Evolutionary conservation across 2,888 invertebrate species (phyloP), one percentile per base, ranked within the genome.

Genomic region (Bhutanitis thaidina): DNA sequence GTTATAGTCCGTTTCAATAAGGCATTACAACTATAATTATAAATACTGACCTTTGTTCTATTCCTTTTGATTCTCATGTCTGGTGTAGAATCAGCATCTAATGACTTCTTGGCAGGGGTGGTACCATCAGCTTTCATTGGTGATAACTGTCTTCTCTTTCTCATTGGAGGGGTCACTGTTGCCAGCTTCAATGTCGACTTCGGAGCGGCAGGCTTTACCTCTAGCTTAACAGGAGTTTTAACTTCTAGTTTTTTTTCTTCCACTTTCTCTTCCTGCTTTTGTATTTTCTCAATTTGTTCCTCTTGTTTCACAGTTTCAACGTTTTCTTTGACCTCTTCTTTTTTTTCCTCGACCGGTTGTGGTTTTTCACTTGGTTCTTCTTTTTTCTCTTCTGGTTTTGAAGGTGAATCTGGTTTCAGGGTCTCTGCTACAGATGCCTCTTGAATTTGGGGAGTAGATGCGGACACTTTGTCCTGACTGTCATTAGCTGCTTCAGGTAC

Each of bases 121-220:
- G 76, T 64, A 0, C 81, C 82, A 41, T 88, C 88, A 32, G 76
- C 73, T 56, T 79, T 74, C 47, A 73, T 82, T 0, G 88, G 87
- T 7, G 87, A 85, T 43, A 87, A 80, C 46, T 91, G 86, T 69
- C 92, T 90, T 61, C 92, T 77, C 65, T 91, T 91, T 49, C 88
- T 83, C 59, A 91, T 85, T 14, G 90, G 90, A 1, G 91, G 90
- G 13, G 91, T 91, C 29, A 90, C 90, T 7, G 92, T 91, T 0
- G 91, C 90, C 65, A 91, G 62, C 63, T 91, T 91, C 62, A 90
- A 62, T 3, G 90, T 90, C 1, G 91, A 85, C 57, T 87, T 90
- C 1, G 90, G 85, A 56, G 77, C 76, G 15, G 68, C 64, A 56
- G 86, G 90, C 3, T 9, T 3, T 12, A 67, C 55, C 59, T 77